Percentiles rank a stretch among this genome's conserved stretches.
Conservation (phyloP, 2,797 vertebrate species). For the Enteromius paludinosus region DNA sequence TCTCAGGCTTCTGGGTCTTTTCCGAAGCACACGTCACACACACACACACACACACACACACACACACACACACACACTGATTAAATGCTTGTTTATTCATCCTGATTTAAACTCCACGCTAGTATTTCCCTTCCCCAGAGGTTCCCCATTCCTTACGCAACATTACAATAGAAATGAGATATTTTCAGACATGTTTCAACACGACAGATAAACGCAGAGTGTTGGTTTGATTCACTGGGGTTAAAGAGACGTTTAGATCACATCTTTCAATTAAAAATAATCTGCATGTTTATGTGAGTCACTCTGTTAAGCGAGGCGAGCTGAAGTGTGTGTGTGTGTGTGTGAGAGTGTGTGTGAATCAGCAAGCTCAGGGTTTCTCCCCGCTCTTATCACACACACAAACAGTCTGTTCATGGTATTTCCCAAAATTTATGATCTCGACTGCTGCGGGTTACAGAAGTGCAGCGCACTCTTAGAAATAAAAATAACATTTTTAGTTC, state of each 20-base stretch:
- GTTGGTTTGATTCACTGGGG: not conserved
- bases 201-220: not conserved
- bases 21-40: not conserved
- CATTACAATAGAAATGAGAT: not conserved
- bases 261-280: not conserved
- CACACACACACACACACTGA: not conserved
- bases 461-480: not conserved
- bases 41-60: not conserved
- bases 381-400: not conserved
- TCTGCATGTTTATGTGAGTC: not conserved
- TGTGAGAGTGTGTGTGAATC: not conserved
- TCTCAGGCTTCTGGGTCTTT: constrained; percentile 7
- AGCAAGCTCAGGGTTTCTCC: constrained; percentile 14
- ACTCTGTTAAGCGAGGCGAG: not conserved
- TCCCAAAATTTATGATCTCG: not conserved
- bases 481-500: too few relatives aligned
- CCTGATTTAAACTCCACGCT: not conserved
- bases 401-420: not conserved
- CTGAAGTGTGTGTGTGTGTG: not conserved
- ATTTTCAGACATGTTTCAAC: not conserved
- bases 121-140: not conserved
- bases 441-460: not conserved
- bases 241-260: not conserved
- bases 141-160: not conserved
- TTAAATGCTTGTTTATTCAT: not conserved